Evolutionary conservation across 1,140 invertebrate species (phyloP), one percentile per base, ranked within the genome.

Genomic region (Calycopis cecrops): DNA sequence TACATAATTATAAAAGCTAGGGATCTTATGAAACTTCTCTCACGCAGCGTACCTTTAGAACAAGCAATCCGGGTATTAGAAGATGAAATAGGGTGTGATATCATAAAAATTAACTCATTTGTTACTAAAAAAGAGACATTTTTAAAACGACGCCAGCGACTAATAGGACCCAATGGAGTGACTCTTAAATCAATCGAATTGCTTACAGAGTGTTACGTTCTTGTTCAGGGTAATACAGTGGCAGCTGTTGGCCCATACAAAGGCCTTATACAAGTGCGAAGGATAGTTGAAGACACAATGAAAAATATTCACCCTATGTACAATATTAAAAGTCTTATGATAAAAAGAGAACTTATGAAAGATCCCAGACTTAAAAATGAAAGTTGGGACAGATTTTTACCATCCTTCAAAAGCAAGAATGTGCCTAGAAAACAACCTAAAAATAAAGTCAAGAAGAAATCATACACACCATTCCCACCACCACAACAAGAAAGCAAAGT

Each of bases 261-360:
- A 89, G 98, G 98, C 10, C 84, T 99, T 4, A 93, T 95, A 68
- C 96, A 99, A 83, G 96, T 98, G 0, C 88, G 97, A 60, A 92
- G 94, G 73, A 96, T 99, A 70, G 96, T 97, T 6, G 93, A 96
- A 76, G 98, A 99, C 69, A 98, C 97, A 2, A 99, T 99, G 97
- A 97, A 97, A 73, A 99, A 99, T 81, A 93, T 99, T 58, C 98
- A 99, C 90, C 98, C 98, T n/a, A 98, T 99, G 76, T 99, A 99
- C 77, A 99, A 99, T 73, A 98, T 99, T 0, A 99, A 99, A 88
- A 94, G 95, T 12, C 84, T 99, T 9, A 99, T 99, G 98, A 98
- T 99, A 47, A 99, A 99, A 84, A 90, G 93, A 70, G 98, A 99
- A 89, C 85, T 99, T 17, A 93, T 94, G 57, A 99, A 96, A 80